phyloP scores from a whole-genome alignment of 2,888 invertebrate species.

The Himalopsyche anomala region DNA sequence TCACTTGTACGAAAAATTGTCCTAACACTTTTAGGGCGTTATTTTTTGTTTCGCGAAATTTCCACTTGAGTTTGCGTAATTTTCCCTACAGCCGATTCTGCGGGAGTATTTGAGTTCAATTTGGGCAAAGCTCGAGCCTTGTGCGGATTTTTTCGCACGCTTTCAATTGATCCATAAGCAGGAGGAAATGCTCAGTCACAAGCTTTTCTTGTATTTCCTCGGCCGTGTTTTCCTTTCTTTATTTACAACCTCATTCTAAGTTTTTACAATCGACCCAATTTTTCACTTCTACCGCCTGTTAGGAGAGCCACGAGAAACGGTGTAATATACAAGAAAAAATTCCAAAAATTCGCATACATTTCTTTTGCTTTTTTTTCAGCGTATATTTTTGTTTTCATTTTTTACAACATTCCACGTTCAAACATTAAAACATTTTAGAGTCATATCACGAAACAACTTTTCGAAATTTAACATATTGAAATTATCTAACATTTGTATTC shows the following conservation, averaged over 20 bases:
- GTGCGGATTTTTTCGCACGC: slow-evolving; percentile 20
- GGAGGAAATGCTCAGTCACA: not conserved
- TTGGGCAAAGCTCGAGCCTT: not conserved
- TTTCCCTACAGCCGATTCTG: slow-evolving; percentile 11
- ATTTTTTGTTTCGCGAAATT: slow-evolving; percentile 26
- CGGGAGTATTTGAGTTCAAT: slow-evolving; percentile 26
- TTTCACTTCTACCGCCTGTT: not conserved
- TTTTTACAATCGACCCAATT: slow-evolving; percentile 30
- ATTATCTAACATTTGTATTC: no score
- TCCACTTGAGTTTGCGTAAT: slow-evolving; percentile 31
- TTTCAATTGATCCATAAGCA: slow-evolving; percentile 15
- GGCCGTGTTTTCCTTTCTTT: slow-evolving; percentile 13
- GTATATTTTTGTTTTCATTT: not conserved
- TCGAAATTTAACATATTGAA: no score
- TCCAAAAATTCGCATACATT: not conserved
- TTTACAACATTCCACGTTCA: no score
- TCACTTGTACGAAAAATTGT: not conserved
- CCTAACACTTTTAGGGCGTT: slow-evolving; percentile 26
- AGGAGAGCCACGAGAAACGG: not conserved
- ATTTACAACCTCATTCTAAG: slow-evolving; percentile 20
- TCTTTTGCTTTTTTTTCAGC: no score
- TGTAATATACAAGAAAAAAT: not conserved
- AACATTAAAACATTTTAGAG: no score
- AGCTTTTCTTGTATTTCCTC: slow-evolving; percentile 1
- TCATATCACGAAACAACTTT: no score